Evolutionary conservation across 2,888 invertebrate genomes (phyloP).

Genomic region (Archips crataeganus): DNA sequence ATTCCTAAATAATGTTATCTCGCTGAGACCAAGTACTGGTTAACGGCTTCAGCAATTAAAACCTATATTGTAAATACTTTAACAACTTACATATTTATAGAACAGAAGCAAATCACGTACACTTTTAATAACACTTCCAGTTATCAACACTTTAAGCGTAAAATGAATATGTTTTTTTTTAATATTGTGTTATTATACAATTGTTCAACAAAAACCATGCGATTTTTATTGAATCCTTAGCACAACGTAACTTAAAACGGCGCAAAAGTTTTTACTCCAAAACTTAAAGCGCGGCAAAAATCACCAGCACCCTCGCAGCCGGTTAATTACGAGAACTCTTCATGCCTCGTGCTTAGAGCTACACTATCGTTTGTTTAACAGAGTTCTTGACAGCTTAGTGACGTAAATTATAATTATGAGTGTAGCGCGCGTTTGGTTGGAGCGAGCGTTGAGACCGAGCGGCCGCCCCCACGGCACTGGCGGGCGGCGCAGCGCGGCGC

Average conservation of each 20-base stretch:
- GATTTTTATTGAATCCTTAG: not conserved
- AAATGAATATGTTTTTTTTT: not conserved
- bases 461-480: constrained; percentile 72
- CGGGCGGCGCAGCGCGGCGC: constrained; percentile 47
- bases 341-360: constrained; percentile 54
- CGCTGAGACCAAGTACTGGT: not conserved
- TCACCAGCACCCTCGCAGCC: constrained; percentile 57
- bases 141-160: constrained; percentile 7
- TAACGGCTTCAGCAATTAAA: not conserved
- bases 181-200: not conserved
- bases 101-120: not conserved
- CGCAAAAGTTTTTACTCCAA: constrained; percentile 32
- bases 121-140: constrained; percentile 5
- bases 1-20: too few species aligned
- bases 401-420: constrained; percentile 71
- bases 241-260: not conserved
- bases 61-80: too few species aligned
- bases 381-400: constrained; percentile 68
- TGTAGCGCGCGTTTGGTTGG: constrained; percentile 49
- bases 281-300: constrained; percentile 53
- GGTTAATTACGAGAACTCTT: constrained; percentile 54
- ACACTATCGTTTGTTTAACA: constrained; percentile 45
- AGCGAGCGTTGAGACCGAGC: constrained; percentile 69
- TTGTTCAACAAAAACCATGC: not conserved
- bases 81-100: constrained; percentile 25